Percentiles rank a stretch among this genome's conserved stretches.
phyloP scores from a whole-genome alignment of 2,113 vertebrate species.

The Xiphorhynchus elegans region DNA sequence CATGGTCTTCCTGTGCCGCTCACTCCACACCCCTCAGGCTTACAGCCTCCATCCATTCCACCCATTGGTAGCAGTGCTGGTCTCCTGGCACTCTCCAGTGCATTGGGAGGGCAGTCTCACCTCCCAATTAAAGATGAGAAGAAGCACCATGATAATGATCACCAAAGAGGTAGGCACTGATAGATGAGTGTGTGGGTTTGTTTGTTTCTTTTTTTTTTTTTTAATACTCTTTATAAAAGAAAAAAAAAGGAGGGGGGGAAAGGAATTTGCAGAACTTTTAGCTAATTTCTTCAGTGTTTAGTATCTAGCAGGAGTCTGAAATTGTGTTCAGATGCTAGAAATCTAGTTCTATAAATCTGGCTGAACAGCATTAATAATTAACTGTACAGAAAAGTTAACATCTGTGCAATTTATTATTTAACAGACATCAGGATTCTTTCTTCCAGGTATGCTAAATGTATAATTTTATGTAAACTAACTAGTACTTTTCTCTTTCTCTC shows the following conservation, averaged over 20 bases:
- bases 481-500: constrained; percentile 55
- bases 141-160: constrained; percentile 86
- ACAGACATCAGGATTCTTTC: constrained; percentile 37
- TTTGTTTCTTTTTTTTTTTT: not conserved
- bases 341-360: constrained; percentile 50
- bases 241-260: rapidly evolving
- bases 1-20: constrained; percentile 85
- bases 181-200: not conserved
- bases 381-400: constrained; percentile 56
- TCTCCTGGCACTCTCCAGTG: constrained; percentile 84
- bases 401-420: constrained; percentile 68
- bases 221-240: not conserved
- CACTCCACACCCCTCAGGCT: constrained; percentile 82
- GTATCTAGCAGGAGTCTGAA: not conserved
- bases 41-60: constrained; percentile 84
- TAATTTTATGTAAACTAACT: constrained; percentile 72
- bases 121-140: constrained; percentile 87
- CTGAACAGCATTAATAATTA: constrained; percentile 65
- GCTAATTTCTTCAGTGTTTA: not conserved
- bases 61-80: constrained; percentile 85
- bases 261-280: not conserved
- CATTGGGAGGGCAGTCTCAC: constrained; percentile 83
- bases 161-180: constrained; percentile 82
- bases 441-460: constrained; percentile 20
- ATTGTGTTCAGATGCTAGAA: constrained; percentile 26